Conservation (phyloP, 2,113 vertebrate species). For the Burhinus bistriatus region DNA sequence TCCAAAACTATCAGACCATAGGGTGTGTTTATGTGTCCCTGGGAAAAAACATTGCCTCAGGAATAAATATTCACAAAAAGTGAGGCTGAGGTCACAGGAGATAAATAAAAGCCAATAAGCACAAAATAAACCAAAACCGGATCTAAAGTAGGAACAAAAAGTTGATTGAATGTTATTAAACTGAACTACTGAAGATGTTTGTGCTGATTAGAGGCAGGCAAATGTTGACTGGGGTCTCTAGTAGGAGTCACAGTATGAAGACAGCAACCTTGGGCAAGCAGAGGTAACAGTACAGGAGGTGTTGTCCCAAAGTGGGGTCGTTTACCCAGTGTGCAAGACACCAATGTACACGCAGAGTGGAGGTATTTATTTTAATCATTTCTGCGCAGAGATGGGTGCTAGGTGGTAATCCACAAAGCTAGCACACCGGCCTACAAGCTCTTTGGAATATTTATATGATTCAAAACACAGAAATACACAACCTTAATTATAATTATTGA, state of each 20-base stretch:
- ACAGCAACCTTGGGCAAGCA: not conserved
- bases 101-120: not conserved
- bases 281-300: not conserved
- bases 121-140: not conserved
- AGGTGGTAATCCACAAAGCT: no score
- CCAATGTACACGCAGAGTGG: no score
- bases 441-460: no score
- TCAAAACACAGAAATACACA: no score
- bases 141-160: not conserved
- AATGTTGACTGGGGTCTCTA: fast-evolving
- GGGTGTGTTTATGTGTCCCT: not conserved
- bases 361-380: no score
- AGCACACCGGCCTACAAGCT: no score
- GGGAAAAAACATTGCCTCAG: not conserved
- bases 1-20: not conserved
- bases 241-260: not conserved
- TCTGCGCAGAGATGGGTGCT: no score
- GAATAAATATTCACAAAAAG: not conserved
- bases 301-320: no score
- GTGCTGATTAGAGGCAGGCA: not conserved
- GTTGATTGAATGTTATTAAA: not conserved
- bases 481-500: no score
- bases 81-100: not conserved
- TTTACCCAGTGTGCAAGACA: no score
- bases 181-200: not conserved